A percentile compares a stretch with the other conserved stretches of the same genome.
Evolutionary conservation across 2,113 vertebrate genomes (phyloP).

Genomic region (Pterocles orientalis): DNA sequence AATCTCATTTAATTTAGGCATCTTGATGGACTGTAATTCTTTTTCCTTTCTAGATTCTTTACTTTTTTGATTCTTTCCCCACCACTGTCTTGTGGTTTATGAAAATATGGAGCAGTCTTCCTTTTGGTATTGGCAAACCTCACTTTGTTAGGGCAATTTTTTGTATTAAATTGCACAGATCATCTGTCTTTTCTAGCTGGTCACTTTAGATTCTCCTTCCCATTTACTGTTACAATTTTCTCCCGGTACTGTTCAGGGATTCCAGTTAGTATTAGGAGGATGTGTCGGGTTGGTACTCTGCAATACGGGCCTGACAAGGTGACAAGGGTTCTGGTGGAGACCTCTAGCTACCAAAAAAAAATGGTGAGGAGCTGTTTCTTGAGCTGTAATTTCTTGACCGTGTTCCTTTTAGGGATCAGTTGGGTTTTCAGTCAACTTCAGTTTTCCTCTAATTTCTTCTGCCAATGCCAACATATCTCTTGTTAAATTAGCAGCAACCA

Average conservation of each 20-base stretch:
- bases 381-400: not conserved
- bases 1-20: not conserved
- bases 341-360: not conserved
- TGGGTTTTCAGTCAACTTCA: conserved; percentile 23
- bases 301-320: not conserved
- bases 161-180: not conserved
- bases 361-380: not conserved
- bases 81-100: not conserved
- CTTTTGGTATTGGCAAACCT: not conserved
- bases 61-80: not conserved
- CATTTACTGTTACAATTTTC: not conserved
- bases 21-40: fast-evolving
- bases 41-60: not conserved
- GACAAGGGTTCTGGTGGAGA: not conserved
- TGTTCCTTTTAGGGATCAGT: not conserved
- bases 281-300: not conserved
- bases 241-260: not conserved
- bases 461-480: conserved; percentile 48
- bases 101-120: not conserved
- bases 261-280: not conserved
- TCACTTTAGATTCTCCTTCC: not conserved
- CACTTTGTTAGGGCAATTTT: not conserved
- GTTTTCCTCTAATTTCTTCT: conserved; percentile 38
- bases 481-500: conserved; percentile 74
- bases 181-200: not conserved